phyloP scores from a whole-genome alignment of 2,113 vertebrate species.

The Mormyrus lacerda region DNA sequence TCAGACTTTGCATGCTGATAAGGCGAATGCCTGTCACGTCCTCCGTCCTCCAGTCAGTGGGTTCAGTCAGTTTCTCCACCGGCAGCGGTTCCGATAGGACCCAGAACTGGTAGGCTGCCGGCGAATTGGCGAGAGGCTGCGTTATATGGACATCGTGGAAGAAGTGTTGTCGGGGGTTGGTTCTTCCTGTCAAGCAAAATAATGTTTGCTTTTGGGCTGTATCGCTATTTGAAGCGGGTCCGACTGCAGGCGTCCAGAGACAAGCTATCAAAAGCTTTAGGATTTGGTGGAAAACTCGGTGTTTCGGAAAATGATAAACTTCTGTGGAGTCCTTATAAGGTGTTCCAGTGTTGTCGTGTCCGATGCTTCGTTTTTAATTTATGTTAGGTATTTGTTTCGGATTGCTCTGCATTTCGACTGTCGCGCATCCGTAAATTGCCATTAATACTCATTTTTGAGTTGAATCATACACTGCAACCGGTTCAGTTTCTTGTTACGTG shows the following conservation, averaged over 20 bases:
- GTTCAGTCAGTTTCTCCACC: not conserved
- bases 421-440: not conserved
- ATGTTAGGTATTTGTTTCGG: not conserved
- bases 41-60: not conserved
- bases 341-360: not conserved
- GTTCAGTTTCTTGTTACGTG: not conserved
- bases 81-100: not conserved
- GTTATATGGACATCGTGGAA: not conserved
- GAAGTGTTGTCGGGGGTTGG: not conserved
- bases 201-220: not conserved
- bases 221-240: not conserved
- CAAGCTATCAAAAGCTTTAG: not conserved
- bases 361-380: not conserved
- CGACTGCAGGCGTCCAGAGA: not conserved
- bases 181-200: no score
- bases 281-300: not conserved
- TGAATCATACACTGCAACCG: not conserved
- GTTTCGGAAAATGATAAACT: slow-evolving; percentile 7
- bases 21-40: not conserved
- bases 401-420: not conserved
- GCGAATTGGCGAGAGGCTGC: not conserved
- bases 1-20: not conserved
- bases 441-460: not conserved
- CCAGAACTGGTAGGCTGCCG: not conserved
- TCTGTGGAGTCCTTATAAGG: not conserved